phyloP scores from a whole-genome alignment of 2,888 invertebrate species.

The Scaptomyza flava region DNA sequence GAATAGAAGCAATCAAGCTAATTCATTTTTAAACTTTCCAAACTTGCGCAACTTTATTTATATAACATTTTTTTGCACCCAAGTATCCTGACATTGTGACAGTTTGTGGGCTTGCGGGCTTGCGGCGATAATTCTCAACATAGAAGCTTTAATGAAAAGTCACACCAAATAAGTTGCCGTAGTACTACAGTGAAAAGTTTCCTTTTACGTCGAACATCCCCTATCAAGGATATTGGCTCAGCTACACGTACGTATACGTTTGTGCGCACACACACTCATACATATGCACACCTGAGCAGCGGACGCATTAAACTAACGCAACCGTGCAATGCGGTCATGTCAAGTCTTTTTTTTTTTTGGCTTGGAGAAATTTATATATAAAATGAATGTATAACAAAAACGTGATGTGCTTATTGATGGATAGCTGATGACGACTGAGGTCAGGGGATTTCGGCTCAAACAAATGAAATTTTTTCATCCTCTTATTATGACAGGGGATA shows the following conservation, averaged over 20 bases:
- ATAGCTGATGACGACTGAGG: slow-evolving; percentile 48
- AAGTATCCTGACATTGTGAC: slow-evolving; percentile 29
- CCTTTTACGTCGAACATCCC: background rate
- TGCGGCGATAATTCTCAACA: slow-evolving; percentile 34
- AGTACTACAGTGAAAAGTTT: slow-evolving; percentile 6
- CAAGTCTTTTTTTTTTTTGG: slow-evolving; percentile 15
- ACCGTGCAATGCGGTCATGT: slow-evolving; percentile 20
- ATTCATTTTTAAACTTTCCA: slow-evolving; percentile 61
- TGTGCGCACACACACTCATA: slow-evolving; percentile 12
- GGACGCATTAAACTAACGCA: slow-evolving; percentile 32
- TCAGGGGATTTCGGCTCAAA: slow-evolving; percentile 35
- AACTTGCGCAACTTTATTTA: slow-evolving; percentile 35
- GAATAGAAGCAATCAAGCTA: slow-evolving; percentile 52
- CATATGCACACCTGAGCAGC: slow-evolving; percentile 32
- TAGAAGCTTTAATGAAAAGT: slow-evolving; percentile 43
- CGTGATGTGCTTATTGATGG: slow-evolving; percentile 77
- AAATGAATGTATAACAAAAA: slow-evolving; percentile 78
- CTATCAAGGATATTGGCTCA: slow-evolving; percentile 7
- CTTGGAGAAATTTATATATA: slow-evolving; percentile 60
- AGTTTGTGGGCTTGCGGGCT: slow-evolving; percentile 16
- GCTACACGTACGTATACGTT: slow-evolving; percentile 11
- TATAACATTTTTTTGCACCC: slow-evolving; percentile 39
- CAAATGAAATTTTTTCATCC: slow-evolving; percentile 43
- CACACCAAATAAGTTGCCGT: slow-evolving; percentile 11
- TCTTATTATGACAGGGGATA: slow-evolving; percentile 22